A percentile compares a stretch with the other conserved stretches of the same genome.
These are phyloP conservation scores for Ameiurus melas DNA, from an alignment of 2,113 vertebrate genomes.

Conservation along the genomic window DNA sequence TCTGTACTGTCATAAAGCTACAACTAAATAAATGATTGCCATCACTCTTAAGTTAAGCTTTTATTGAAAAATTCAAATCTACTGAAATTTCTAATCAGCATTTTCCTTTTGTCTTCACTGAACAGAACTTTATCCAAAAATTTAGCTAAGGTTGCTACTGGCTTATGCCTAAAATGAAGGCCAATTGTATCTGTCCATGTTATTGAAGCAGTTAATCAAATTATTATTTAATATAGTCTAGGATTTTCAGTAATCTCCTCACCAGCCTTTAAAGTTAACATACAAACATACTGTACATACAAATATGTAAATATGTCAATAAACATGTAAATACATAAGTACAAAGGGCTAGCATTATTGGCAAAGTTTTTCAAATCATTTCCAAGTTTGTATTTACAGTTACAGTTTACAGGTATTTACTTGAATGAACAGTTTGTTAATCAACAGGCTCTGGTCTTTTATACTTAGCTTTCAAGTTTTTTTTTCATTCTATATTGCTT, in stretches of 20 bases:
- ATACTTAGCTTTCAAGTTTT: not conserved
- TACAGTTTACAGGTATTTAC: not conserved
- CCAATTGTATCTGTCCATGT: not conserved
- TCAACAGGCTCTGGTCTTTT: not conserved
- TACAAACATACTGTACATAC: not conserved
- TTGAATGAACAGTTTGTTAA: not conserved
- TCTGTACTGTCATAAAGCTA: not conserved
- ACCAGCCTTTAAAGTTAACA: not conserved
- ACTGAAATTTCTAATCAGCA: not conserved
- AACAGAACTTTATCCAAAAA: not conserved
- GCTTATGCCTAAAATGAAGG: not conserved
- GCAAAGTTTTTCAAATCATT: not conserved
- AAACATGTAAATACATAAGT: not conserved
- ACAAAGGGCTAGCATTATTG: not conserved
- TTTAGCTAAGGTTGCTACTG: not conserved
- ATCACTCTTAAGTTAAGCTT: not conserved
- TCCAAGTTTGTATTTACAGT: not conserved
- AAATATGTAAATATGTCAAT: not conserved
- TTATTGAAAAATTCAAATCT: not conserved
- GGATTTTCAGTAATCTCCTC: not conserved
- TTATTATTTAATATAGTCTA: not conserved
- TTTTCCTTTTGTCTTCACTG: not conserved
- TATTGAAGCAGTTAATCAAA: not conserved
- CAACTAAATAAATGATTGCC: not conserved
- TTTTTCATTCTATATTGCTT: not conserved